Evolutionary conservation across 2,797 vertebrate genomes (phyloP), one percentile per base, ranked within the genome.

Genomic region (Acrossocheilus wenchowensis): DNA sequence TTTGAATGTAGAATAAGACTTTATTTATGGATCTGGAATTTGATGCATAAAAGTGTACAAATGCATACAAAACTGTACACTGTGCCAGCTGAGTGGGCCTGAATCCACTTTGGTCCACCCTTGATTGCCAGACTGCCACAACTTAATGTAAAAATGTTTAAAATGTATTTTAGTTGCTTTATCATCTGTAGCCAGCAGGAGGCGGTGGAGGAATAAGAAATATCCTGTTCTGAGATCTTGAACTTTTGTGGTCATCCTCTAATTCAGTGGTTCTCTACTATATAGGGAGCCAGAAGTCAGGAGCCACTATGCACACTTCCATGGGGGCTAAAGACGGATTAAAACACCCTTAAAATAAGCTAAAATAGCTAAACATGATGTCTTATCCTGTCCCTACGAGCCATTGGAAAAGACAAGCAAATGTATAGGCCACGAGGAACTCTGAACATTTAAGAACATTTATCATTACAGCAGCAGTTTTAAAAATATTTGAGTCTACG

Each of bases 171-270:
- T 23, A 54, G 19, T 10, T 75, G 69, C 30, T 71, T 43, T 74
- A 87, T 78, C 14, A n/a, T 6, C 5, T 36, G 83, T n/a, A 89
- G 87, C 93, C 95, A 95, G 92, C 92, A 95, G 95, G 86, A 93
- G 95, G 94, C 66, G 66, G 82, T 87, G 36, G 83, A 48, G 89
- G 87, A 9, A 69, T 90, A 81, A 88, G 52, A 89, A 19, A 77
- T n/a, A 21, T 48, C 34, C 11, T 39, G 12, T 15, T 78, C 34
- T 78, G 5, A 14, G 6, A 5, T 75, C 15, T 34, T 19, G 19
- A 30, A 34, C 10, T 52, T 50, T 74, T 8, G 6, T 45, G 45
- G n/a, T 74, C 15, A 9, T 74, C n/a, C 43, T 77, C 5, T 54
- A 50, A 50, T 21, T 34, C 30, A 54, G 30, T 12, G 10, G 2